A percentile compares a stretch with the other conserved stretches of the same genome.
phyloP scores from a whole-genome alignment of 2,113 vertebrate species.

The Bufo bufo region DNA sequence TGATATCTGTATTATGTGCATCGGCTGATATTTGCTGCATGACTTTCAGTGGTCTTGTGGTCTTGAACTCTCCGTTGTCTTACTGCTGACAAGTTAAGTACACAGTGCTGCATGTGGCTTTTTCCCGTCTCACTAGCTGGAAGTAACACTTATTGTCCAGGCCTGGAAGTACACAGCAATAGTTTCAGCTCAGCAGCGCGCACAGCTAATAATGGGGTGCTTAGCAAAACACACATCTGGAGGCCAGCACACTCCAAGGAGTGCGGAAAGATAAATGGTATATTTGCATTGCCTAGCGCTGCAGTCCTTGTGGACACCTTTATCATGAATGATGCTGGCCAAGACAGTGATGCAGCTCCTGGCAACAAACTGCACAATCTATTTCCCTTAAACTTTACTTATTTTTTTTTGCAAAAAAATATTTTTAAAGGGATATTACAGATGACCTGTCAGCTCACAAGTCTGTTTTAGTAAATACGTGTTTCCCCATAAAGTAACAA shows the following conservation, averaged over 20 bases:
- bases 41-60: too few species aligned
- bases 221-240: constrained; percentile 34
- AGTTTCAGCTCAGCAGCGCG: neutral
- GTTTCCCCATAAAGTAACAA: too few species aligned
- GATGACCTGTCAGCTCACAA: too few species aligned
- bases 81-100: neutral
- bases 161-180: neutral
- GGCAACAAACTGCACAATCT: neutral
- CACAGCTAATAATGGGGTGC: constrained; percentile 34
- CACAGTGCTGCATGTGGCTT: neutral
- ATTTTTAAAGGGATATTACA: neutral
- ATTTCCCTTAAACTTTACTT: neutral
- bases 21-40: neutral
- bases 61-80: neutral
- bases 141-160: constrained; percentile 18
- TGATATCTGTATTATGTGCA: too few species aligned
- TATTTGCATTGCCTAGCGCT: constrained; percentile 6
- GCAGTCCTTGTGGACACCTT: constrained; percentile 31
- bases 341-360: constrained; percentile 14
- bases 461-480: too few species aligned
- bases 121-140: neutral
- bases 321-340: constrained; percentile 19
- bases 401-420: neutral
- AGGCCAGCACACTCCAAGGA: neutral
- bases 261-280: neutral